phyloP scores from a whole-genome alignment of 2,113 vertebrate genomes.

The Melanerpes aurifrons region DNA sequence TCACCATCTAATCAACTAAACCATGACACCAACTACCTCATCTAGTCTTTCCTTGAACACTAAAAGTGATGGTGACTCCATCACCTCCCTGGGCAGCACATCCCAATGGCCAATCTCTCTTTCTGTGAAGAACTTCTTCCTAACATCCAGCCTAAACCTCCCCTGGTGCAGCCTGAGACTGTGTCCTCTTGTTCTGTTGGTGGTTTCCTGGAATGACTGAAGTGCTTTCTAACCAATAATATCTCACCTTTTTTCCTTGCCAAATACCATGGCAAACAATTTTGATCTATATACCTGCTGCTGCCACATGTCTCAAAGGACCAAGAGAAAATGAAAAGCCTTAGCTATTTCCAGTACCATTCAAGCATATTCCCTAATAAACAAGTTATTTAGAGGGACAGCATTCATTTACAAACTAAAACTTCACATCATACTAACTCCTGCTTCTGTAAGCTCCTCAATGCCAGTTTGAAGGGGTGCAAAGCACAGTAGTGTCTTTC shows the following conservation, averaged over 20 bases:
- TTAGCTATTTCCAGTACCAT: not conserved
- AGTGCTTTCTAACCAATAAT: not conserved
- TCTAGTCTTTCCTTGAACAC: no score
- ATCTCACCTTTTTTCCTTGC: not conserved
- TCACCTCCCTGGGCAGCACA: no score
- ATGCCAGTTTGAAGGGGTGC: not conserved
- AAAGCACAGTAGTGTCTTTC: not conserved
- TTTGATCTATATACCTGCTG: not conserved
- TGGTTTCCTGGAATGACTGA: not conserved
- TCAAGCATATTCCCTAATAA: not conserved
- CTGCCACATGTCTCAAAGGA: not conserved
- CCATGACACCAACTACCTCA: no score
- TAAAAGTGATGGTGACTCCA: no score
- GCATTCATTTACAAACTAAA: not conserved
- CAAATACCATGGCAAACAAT: not conserved
- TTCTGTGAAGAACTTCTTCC: no score
- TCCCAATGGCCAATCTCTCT: no score
- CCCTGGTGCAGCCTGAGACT: no score
- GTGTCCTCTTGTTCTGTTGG: no score
- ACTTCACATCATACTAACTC: not conserved
- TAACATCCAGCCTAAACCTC: no score
- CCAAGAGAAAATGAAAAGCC: not conserved
- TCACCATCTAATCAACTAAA: no score
- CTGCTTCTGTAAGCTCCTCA: not conserved
- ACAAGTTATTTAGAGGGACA: not conserved